These are phyloP conservation scores for Chymomyza costata DNA, from an alignment of 1,140 invertebrate genomes.

Conservation along the genomic window DNA sequence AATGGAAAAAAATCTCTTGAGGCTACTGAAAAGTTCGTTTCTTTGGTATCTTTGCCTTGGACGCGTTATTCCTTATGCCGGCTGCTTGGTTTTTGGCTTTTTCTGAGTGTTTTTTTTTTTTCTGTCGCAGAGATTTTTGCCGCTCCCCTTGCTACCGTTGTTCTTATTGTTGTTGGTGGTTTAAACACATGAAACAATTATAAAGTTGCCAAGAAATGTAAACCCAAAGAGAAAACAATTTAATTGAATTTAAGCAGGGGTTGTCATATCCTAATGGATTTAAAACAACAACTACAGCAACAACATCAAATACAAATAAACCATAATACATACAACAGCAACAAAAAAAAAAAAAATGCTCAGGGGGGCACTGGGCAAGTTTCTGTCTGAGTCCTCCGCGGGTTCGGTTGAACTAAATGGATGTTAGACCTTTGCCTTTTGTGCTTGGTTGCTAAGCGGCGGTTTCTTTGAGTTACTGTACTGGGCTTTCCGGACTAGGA, in stretches of 20 bases:
- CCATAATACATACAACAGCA: constrained; percentile 32
- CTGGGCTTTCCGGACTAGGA: too few relatives aligned
- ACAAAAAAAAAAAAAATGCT: constrained; percentile 50
- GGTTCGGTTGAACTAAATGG: constrained; percentile 19
- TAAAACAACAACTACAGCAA: constrained; percentile 66
- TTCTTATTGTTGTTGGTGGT: constrained; percentile 47
- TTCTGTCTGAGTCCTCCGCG: too few relatives aligned
- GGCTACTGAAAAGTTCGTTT: constrained; percentile 63
- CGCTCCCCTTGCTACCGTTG: constrained; percentile 17
- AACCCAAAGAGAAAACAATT: constrained; percentile 71
- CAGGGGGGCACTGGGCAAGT: too few relatives aligned
- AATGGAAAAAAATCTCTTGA: constrained; percentile 64
- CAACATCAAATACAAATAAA: constrained; percentile 9
- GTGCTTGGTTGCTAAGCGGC: neutral
- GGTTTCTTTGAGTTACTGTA: too few relatives aligned
- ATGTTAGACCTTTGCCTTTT: constrained; percentile 6
- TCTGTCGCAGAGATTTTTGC: too few relatives aligned
- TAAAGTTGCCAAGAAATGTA: constrained; percentile 71
- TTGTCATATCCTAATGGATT: constrained; percentile 73
- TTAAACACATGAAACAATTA: constrained; percentile 73
- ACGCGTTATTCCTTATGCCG: constrained; percentile 66
- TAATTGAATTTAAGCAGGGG: constrained; percentile 72
- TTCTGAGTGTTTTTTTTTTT: too few relatives aligned
- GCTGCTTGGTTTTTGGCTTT: constrained; percentile 60
- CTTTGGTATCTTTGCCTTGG: constrained; percentile 49